phyloP scores from a whole-genome alignment of 2,888 invertebrate genomes.

The Cryptus armator region DNA sequence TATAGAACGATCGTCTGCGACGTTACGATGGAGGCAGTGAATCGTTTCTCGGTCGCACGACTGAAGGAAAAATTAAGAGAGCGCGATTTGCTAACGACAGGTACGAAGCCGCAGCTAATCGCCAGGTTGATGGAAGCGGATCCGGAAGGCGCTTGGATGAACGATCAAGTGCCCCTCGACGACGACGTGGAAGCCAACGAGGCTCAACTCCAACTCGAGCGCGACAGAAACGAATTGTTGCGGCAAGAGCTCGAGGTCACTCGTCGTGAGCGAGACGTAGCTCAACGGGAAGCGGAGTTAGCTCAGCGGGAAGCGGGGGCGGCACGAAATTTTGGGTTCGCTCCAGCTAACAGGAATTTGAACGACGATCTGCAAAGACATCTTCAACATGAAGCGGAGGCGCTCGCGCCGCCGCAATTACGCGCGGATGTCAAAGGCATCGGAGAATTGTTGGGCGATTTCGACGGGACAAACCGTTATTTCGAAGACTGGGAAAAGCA shows the following conservation, averaged over 20 bases:
- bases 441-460: conserved; percentile 58
- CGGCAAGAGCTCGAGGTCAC: conserved; percentile 44
- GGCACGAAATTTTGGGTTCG: not conserved
- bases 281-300: conserved; percentile 50
- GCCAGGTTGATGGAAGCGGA: conserved; percentile 51
- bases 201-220: conserved; percentile 18
- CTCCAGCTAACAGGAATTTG: not conserved
- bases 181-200: conserved; percentile 1
- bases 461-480: conserved; percentile 50
- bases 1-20: not conserved
- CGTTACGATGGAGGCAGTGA: conserved; percentile 44
- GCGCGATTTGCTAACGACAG: conserved; percentile 23
- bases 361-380: conserved; percentile 17
- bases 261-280: conserved; percentile 50
- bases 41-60: conserved; percentile 21
- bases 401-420: conserved; percentile 17
- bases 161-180: not conserved
- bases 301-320: conserved; percentile 26
- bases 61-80: conserved; percentile 54
- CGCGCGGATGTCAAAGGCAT: conserved; percentile 55
- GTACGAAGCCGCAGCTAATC: conserved; percentile 37
- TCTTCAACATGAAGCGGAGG: not conserved
- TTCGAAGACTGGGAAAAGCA: conserved; percentile 62
- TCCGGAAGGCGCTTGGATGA: conserved; percentile 53
- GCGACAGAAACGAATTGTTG: conserved; percentile 37